Base-by-base conservation (phyloP, 2,888 invertebrate species). In the Andrena fulva region DNA sequence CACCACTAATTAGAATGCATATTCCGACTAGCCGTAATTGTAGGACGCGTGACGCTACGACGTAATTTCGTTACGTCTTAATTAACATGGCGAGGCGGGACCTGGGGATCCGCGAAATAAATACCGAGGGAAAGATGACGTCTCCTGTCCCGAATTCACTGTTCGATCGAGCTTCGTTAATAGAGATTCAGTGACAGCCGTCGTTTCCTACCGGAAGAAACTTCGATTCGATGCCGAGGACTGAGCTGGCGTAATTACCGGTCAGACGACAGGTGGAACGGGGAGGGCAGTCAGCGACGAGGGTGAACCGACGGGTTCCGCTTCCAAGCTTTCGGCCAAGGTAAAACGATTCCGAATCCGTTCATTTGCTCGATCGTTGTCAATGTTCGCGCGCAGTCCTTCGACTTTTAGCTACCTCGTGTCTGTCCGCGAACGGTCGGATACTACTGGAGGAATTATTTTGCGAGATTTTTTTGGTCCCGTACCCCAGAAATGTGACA, bases 231-330 rank as follows among this genome's bases (percentile, higher is more conserved):
- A 56, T 27, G 56, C 71, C 35, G 73, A 62, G 83, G 81, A 84
- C 84, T 72, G 69, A 64, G 67, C 70, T 68, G 69, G 81, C 66
- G 80, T 72, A 87, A 87, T 87, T 87, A 87, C 77, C 77, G 76
- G 77, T 60, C 29, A 42, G 77, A 78, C 75, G 76, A 50, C 67
- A 59, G 68, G 62, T 52, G 50, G 54, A 20, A 29, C 29, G 52
- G 48, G 31, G 27, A 7, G 59, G 54, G 33, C 20, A 24, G 67
- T 10, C n/a, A 12, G 24, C 4, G 3, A 7, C 62, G 71, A 56
- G 7, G 54, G 59, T 31, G 56, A 29, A 54, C 67, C 35, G 16
- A 33, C 62, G 10, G 33, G 71, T 24, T 29, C 8, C 20, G 42
- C 20, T 27, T 10, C 69, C n/a, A 56, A 33, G 27, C 56, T 42